Base-by-base conservation (phyloP, 1,140 invertebrate species). In the Coelopa frigida region DNA sequence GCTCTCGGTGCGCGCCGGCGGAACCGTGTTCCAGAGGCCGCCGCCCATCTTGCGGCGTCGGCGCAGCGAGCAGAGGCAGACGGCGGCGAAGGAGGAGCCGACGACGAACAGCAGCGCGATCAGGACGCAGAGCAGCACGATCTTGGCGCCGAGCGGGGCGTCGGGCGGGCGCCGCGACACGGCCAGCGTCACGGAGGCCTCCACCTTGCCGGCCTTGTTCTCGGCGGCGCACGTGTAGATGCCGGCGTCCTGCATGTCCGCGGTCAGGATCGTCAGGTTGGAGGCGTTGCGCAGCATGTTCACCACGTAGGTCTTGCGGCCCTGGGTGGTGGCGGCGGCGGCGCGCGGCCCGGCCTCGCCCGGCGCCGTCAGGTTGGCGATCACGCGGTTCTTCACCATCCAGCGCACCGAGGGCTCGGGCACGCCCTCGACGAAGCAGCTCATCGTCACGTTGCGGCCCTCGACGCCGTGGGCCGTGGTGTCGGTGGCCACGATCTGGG, bases 141-240 rank as follows among this genome's bases (percentile, higher is more conserved):
- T 65, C 49, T 73, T 75, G 14, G 75, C 73, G 48, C 77, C 76
- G 43, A 78, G 56, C 8, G 70, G 59, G 5, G 58, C 68, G 49
- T 75, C 63, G 10, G 69, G 56, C 10, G 68, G 61, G 1, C 59
- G 64, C 14, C 77, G 74, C 14, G 78, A 76, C 26, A 89, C 78
- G 2, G 76, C 73, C 46, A 89, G 70, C 31, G 78, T 83, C 17
- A 88, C 79, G 54, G 79, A 79, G 24, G 80, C 78, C 63, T 84
- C 79, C 2, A 78, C 79, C 53, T 76, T 77, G 0, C 85, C 85
- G 7, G 85, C 86, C 66, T 81, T 78, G 61, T 87, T 89, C 61
- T 85, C 83, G 1, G 84, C 85, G 17, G 76, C 74, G 58, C 86
- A 89, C 7, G 76, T 78, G 61, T 87, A 88, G 12, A 78, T 71